Percentiles rank a stretch among this genome's conserved stretches.
Evolutionary conservation across 2,113 vertebrate species (phyloP).

Genomic region (Anguilla rostrata): DNA sequence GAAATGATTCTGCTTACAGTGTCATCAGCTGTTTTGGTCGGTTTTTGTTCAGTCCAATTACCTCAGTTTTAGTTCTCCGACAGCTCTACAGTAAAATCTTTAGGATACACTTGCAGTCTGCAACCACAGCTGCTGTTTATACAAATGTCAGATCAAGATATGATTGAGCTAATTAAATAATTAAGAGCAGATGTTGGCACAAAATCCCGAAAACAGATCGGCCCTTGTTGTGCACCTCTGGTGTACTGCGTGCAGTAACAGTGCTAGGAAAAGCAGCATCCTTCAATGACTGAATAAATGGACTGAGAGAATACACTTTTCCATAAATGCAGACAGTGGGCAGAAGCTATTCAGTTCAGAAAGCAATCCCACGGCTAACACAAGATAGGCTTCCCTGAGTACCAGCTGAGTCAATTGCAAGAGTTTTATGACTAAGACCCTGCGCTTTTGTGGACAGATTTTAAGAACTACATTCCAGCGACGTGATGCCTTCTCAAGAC

Average conservation of each 20-base stretch:
- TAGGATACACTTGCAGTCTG: too few species aligned
- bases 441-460: neutral
- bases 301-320: neutral
- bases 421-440: neutral
- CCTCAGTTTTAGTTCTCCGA: too few species aligned
- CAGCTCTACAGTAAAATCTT: too few species aligned
- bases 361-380: neutral
- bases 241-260: neutral
- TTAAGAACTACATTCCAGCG: neutral
- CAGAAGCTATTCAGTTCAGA: neutral
- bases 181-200: too few species aligned
- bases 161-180: too few species aligned
- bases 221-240: neutral
- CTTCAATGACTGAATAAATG: neutral
- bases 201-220: too few species aligned
- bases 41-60: too few species aligned
- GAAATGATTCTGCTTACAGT: neutral
- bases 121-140: too few species aligned
- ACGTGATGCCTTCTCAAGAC: too few species aligned
- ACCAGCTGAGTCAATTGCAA: neutral
- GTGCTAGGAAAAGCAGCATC: neutral
- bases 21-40: neutral
- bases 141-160: too few species aligned
- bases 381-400: neutral
- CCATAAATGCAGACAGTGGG: neutral